A percentile compares a stretch with the other conserved stretches of the same genome.
Conservation (phyloP, 2,113 vertebrate species). For the Tautogolabrus adspersus region DNA sequence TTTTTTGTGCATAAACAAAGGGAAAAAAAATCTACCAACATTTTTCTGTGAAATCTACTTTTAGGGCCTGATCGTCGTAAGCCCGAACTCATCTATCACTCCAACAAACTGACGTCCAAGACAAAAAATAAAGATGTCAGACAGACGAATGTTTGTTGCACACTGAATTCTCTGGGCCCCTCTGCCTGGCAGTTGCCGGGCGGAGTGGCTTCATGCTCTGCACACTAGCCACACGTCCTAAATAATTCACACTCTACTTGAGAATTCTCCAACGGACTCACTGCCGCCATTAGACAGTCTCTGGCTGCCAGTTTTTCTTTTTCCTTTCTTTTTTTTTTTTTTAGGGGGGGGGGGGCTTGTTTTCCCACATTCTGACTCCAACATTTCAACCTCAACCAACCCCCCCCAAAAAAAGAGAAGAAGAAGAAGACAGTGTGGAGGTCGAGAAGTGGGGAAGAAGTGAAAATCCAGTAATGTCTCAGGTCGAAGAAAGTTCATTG, state of each 20-base stretch:
- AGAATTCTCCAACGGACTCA: conserved; percentile 79
- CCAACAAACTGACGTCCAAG: conserved; percentile 6
- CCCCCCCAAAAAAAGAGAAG: conserved; percentile 11
- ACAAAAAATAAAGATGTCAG: conserved; percentile 60
- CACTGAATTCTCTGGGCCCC: conserved; percentile 56
- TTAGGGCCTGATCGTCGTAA: neutral
- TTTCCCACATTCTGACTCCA: conserved; percentile 59
- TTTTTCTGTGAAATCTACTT: neutral
- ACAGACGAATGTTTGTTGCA: conserved; percentile 50
- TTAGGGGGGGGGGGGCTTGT: conserved; percentile 10
- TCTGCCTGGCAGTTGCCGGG: conserved; percentile 57
- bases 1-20: neutral
- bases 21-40: neutral
- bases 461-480: conserved; percentile 63
- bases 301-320: conserved; percentile 66
- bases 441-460: conserved; percentile 11
- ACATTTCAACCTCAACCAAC: conserved; percentile 13
- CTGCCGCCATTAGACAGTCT: conserved; percentile 78
- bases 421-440: neutral
- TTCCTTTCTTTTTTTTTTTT: conserved; percentile 41
- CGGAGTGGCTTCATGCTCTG: conserved; percentile 71
- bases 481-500: conserved; percentile 74
- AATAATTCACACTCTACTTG: conserved; percentile 83
- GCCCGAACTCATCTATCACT: neutral
- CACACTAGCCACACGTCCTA: conserved; percentile 77